phyloP scores from a whole-genome alignment of 2,113 vertebrate genomes.

The Trematocara macrostoma region DNA sequence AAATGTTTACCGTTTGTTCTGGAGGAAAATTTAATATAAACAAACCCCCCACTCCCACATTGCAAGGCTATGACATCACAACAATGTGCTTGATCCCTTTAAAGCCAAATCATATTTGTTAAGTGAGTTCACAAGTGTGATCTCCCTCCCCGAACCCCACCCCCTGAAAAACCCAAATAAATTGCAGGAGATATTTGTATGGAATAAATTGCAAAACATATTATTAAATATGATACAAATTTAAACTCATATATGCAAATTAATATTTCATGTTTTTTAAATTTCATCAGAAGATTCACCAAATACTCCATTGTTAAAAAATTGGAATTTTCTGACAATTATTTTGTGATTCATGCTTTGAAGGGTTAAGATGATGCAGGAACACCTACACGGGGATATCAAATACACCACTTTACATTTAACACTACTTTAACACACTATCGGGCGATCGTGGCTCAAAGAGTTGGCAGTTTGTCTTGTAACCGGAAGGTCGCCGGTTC shows the following conservation, averaged over 20 bases:
- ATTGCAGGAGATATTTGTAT: not conserved
- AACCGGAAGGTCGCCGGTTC: not conserved
- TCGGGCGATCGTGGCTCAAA: not conserved
- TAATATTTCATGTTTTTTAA: not conserved
- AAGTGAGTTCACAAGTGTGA: not conserved
- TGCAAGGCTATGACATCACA: not conserved
- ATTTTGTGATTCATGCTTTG: not conserved
- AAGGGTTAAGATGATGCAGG: not conserved
- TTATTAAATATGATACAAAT: not conserved
- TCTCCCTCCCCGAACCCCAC: not conserved
- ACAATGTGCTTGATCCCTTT: not conserved
- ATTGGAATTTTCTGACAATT: not conserved
- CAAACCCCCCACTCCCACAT: not conserved
- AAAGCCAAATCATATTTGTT: not conserved
- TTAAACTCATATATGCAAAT: not conserved
- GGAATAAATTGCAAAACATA: not conserved
- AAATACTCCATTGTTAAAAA: not conserved
- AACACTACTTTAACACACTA: not conserved
- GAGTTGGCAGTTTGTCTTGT: not conserved
- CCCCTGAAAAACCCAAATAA: not conserved
- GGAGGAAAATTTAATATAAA: not conserved
- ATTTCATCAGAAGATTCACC: not conserved
- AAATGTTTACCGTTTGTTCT: not conserved
- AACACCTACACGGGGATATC: not conserved
- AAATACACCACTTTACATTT: not conserved